Percentiles rank a stretch among this genome's conserved stretches.
Evolutionary conservation across 2,113 vertebrate genomes (phyloP).

Genomic region (Anarhynchus alexandrinus): DNA sequence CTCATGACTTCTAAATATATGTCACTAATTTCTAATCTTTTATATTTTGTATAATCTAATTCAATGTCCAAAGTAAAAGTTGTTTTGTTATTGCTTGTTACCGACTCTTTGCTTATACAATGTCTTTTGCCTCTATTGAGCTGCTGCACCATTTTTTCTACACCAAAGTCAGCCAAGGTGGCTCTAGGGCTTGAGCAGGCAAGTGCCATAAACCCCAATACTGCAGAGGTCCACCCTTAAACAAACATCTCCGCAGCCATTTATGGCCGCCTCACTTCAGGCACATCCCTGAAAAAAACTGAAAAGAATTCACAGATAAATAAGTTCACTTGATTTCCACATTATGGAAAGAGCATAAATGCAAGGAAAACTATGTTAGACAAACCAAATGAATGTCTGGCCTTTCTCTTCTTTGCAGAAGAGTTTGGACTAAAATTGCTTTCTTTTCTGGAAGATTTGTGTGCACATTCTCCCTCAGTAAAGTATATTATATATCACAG

Average conservation of each 20-base stretch:
- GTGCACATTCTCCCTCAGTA: neutral
- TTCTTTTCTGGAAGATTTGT: neutral
- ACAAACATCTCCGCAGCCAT: neutral
- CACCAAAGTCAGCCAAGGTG: neutral
- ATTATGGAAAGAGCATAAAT: neutral
- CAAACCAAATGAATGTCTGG: neutral
- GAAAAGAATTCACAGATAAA: neutral
- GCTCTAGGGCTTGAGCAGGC: neutral
- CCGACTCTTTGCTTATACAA: neutral
- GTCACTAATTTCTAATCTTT: neutral
- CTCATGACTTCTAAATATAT: neutral
- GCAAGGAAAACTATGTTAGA: neutral
- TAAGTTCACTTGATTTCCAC: neutral
- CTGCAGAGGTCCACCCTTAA: neutral
- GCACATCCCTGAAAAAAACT: neutral
- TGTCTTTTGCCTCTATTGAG: neutral
- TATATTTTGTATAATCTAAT: neutral
- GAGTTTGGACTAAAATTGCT: neutral
- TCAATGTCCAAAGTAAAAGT: neutral
- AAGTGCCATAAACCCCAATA: neutral
- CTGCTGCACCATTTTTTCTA: neutral
- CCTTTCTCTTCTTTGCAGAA: neutral
- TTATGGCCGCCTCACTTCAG: neutral
- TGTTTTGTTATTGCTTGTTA: neutral
- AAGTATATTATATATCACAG: conserved; percentile 29